Evolutionary conservation across 2,888 invertebrate genomes (phyloP), one percentile per base, ranked within the genome.

Genomic region (Eristalis pertinax): DNA sequence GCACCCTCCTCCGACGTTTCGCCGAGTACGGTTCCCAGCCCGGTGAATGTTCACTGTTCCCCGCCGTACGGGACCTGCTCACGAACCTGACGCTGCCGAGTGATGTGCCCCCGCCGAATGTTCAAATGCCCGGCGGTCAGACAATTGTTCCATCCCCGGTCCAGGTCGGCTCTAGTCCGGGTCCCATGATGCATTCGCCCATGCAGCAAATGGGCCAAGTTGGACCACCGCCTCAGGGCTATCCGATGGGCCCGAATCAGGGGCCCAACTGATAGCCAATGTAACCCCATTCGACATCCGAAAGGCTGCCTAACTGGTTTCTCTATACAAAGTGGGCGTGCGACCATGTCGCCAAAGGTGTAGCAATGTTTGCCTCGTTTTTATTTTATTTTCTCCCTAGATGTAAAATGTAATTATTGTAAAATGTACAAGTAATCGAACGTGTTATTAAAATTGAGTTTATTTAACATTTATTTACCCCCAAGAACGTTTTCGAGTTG

Each of bases 41-140:
- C 96, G 97, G 94, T 94, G 98, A 98, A 91, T 98, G 98, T 92
- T 97, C 98, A 19, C 95, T 99, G 75, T 98, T 97, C 93, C 98
- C 98, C 38, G 98, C 98, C 24, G 96, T 99, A 67, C 95, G 98
- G 88, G 98, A 99, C 93, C 94, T 99, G 79, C 93, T 99, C 74
- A 95, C 96, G 56, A 98, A 97, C 94, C 95, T 99, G 90, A 95
- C 96, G 62, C 93, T 98, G 87, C 97, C 97, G 67, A 96, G 96
- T 38, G 97, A 97, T 91, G 95, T 95, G 77, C 95, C 96, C 86
- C 95, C 95, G 38, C 94, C 92, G 90, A 94, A 91, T 92, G 91
- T 86, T 2, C 91, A 90, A 80, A 90, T 91, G 86, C 78, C 88
- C 5, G 86, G 77, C 38, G 41, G 79, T 41, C 82, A 88, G 82